Evolutionary conservation across 2,888 invertebrate species (phyloP), one percentile per base, ranked within the genome.

Genomic region (Eupithecia centaureata): DNA sequence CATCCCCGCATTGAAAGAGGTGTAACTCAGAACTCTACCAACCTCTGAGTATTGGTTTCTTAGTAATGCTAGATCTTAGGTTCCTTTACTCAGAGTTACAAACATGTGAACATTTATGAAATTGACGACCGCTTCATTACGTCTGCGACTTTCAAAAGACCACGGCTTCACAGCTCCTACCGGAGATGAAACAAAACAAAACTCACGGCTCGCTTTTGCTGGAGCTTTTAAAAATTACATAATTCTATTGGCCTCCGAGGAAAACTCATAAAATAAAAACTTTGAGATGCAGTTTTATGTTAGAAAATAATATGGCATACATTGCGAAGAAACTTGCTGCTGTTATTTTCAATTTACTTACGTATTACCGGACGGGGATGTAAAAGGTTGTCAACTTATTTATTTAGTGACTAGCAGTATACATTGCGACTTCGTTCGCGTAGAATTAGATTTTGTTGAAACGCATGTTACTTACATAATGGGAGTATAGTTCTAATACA

Each of bases 181-280:
- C 61, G 58, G 61, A 66, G 63, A 64, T 57, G 35, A 57, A 38
- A 57, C 42, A 65, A 65, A 60, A 59, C 61, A 62, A 67, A 61
- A 67, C 33, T 13, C 22, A 4, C 15, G 5, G 38, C 35, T 58
- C 10, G 59, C 59, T 59, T 28, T 59, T 15, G 32, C 32, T 0
- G 8, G 42, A 7, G 61, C 61, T 25, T 61, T 61, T 61, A 61
- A 27, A 38, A 61, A 61, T 32, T 61, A 61, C 61, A 61, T 61
- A 51, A 61, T 61, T 61, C 47, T 61, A 51, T 60, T 61, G 32
- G 51, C 7, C 32, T 32, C 30, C 10, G 13, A 22, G 22, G 32
- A 51, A 61, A 51, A 51, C 15, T 57, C 32, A 33, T 57, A 57
- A 56, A 32, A 57, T 57, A 56, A 32, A 30, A 57, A 57, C 57